Percentiles rank a stretch among this genome's conserved stretches.
Conservation (phyloP, 1,140 invertebrate species). For the Dendrolimus kikuchii region DNA sequence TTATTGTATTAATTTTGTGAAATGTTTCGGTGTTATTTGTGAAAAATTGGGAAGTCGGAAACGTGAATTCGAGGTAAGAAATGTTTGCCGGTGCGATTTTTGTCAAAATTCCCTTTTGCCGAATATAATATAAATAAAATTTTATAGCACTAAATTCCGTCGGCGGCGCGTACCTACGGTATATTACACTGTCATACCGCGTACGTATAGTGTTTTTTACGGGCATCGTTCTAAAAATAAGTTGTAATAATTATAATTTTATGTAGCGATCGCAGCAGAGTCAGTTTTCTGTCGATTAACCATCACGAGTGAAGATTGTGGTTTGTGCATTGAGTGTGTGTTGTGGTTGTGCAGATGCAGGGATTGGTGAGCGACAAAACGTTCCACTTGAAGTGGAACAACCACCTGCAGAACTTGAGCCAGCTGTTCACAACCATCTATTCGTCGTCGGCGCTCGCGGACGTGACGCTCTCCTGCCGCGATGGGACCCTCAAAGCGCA, state of each 20-base stretch:
- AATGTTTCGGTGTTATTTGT: constrained; percentile 70
- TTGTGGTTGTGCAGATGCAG: constrained; percentile 70
- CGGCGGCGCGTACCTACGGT: constrained; percentile 68
- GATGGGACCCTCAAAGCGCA: constrained; percentile 80
- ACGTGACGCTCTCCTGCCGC: constrained; percentile 77
- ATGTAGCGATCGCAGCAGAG: constrained; percentile 67
- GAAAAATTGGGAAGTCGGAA: constrained; percentile 65
- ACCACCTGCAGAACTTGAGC: constrained; percentile 81
- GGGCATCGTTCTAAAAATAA: constrained; percentile 72
- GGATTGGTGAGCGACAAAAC: constrained; percentile 75
- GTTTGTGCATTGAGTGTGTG: constrained; percentile 51
- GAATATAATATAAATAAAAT: constrained; percentile 67
- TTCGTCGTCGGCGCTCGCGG: constrained; percentile 79
- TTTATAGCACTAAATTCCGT: constrained; percentile 68
- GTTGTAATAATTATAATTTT: constrained; percentile 73
- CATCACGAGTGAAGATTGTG: constrained; percentile 50
- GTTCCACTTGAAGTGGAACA: constrained; percentile 83
- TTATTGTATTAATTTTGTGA: constrained; percentile 72
- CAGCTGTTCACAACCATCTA: constrained; percentile 80
- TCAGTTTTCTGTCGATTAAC: constrained; percentile 65
- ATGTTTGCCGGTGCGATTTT: constrained; percentile 39
- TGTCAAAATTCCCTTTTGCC: constrained; percentile 45
- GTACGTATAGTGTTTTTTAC: constrained; percentile 73
- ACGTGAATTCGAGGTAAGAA: constrained; percentile 63
- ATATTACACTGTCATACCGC: constrained; percentile 70